phyloP scores from a whole-genome alignment of 2,888 invertebrate species.

The Zaprionus bogoriensis region DNA sequence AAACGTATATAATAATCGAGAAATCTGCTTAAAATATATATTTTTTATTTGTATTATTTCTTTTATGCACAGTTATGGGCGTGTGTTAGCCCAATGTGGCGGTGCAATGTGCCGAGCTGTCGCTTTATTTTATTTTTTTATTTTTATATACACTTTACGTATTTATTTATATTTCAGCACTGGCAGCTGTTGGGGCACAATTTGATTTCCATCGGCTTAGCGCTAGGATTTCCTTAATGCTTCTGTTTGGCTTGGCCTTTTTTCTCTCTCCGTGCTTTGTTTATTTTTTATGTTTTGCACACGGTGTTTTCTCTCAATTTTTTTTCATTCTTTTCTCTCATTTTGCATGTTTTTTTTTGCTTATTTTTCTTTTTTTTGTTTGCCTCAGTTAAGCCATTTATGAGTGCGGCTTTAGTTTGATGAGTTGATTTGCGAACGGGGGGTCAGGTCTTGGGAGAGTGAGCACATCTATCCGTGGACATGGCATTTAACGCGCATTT shows the following conservation, averaged over 20 bases:
- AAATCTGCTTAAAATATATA: too few species aligned
- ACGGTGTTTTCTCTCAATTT: neutral
- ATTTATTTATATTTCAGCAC: conserved; percentile 45
- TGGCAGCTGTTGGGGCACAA: conserved; percentile 49
- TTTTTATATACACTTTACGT: conserved; percentile 38
- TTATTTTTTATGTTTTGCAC: neutral
- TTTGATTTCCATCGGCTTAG: conserved; percentile 59
- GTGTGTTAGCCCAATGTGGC: conserved; percentile 24
- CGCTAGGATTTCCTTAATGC: conserved; percentile 51
- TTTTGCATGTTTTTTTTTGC: neutral
- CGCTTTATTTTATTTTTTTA: conserved; percentile 20
- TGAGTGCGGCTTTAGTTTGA: conserved; percentile 41
- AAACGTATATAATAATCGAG: too few species aligned
- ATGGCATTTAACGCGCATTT: conserved; percentile 1
- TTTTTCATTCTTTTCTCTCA: too few species aligned
- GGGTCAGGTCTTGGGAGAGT: neutral
- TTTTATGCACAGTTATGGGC: neutral
- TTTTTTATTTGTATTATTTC: too few species aligned
- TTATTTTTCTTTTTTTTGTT: conserved; percentile 6
- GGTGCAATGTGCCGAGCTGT: conserved; percentile 23
- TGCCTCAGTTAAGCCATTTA: conserved; percentile 38
- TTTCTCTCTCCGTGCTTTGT: neutral
- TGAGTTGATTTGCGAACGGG: conserved; percentile 25
- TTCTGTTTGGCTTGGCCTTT: conserved; percentile 25
- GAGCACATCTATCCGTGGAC: conserved; percentile 5